Base-by-base conservation (phyloP, 2,113 vertebrate genomes). In the Oenanthe oenanthe region DNA sequence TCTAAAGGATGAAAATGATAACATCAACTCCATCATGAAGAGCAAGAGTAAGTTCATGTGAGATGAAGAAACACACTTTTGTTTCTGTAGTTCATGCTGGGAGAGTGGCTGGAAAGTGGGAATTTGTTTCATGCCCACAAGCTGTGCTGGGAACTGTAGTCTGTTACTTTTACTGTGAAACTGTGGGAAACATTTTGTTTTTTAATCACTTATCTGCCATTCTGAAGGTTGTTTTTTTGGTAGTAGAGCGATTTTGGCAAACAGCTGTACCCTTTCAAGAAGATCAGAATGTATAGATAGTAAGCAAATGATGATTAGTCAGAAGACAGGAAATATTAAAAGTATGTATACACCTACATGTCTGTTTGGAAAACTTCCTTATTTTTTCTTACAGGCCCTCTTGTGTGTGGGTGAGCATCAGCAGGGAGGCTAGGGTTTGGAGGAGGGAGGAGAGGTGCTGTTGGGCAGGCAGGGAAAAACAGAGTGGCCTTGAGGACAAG, bases 351-450 rank as follows among this genome's bases (percentile, higher is more conserved):
- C 12, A n/a, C 2, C 16, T 14, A 48, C 4, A 13, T n/a, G 21
- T 17, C 2, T 51, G 24, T 68, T 13, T 4, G 7, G 15, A 91
- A 74, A 89, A 38, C 13, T 18, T 51, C 12, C 7, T 65, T 38
- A 12, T 32, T 45, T 67, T 53, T 53, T 47, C 17, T 43, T 57
- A 51, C 2, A 1, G 50, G 3, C 19, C 9, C 3, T 47, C 22
- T 57, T 4, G 0, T 10, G 14, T 68, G 18, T 1, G 0, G 6
- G 13, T 1, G 5, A 85, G 9, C 7, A 43, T 21, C 34, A 63
- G 32, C 7, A 17, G 47, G 45, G 19, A 32, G 40, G 5, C 7
- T 43, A 25, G 4, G 4, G 6, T 53, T 47, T 76, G 32, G 26
- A 62, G 38, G 42, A 32, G 40, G 51, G 38, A 9, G 19, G 28